Evolutionary conservation across 1,140 invertebrate genomes (phyloP), one percentile per base, ranked within the genome.

Genomic region (Samia ricini): DNA sequence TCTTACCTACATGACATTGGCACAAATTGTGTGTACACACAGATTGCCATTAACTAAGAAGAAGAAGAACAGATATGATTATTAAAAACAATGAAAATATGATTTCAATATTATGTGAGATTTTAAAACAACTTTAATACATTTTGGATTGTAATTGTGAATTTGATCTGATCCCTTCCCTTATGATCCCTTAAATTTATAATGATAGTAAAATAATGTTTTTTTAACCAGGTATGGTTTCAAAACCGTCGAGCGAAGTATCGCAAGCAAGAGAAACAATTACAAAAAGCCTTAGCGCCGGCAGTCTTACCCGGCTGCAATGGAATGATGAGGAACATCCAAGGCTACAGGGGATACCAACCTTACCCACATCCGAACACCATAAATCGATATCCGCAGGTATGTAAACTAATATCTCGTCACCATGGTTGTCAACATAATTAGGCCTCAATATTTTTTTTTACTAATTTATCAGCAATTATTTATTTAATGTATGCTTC

Each of bases 171-270:
- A n/a, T n/a, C n/a, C n/a, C n/a, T n/a, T n/a, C n/a, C n/a, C n/a
- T n/a, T n/a, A n/a, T n/a, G 7, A 42, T 12, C 3, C 33, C 12
- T 10, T 15, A 10, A 5, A 36, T 15, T 1, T 15, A 42, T 0
- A 15, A 42, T 26, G 26, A 4, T 4, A 26, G 26, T 26, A 4
- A 26, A 26, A 26, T 26, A 26, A 26, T 8, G 12, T 42, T 15
- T 42, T 42, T 12, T 42, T 10, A 42, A 42, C 24, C 85, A 97
- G 96, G 96, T 97, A 4, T 98, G 97, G 98, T 99, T 99, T 93
- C 98, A 99, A 93, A 99, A 99, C 89, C 94, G 98, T 74, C 94
- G 98, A 83, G 98, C 98, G 72, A 99, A 99, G 91, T 99, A 99
- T 87, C 93, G 98, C 68, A 99, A 99, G 91, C 98, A 99, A 83